Conservation (phyloP, 2,888 invertebrate genomes). For the Apotomis betuletana region DNA sequence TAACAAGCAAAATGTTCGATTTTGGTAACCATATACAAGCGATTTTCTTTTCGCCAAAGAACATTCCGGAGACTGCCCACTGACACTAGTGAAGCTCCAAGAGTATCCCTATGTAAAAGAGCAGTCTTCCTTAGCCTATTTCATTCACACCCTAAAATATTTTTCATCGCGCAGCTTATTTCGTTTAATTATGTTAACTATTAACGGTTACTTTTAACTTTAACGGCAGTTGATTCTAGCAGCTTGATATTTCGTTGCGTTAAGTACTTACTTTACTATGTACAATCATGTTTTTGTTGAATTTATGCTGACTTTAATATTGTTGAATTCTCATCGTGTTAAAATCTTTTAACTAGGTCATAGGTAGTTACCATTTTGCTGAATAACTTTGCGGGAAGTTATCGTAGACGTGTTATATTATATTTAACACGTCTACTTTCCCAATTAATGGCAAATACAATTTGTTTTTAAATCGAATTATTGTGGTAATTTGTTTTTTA, state of each 20-base stretch:
- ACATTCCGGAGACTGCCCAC: too few species aligned
- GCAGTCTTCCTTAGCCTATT: background rate
- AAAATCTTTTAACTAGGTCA: conserved; percentile 52
- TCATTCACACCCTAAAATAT: background rate
- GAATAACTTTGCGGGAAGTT: background rate
- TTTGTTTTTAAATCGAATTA: background rate
- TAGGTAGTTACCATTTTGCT: conserved; percentile 21
- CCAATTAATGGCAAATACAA: too few species aligned
- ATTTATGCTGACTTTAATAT: conserved; percentile 68
- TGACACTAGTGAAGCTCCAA: too few species aligned
- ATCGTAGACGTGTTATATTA: too few species aligned
- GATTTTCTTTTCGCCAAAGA: too few species aligned
- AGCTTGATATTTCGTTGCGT: conserved; percentile 49
- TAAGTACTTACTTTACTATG: conserved; percentile 45
- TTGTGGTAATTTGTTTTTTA: too few species aligned
- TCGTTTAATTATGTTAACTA: background rate
- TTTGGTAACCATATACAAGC: too few species aligned
- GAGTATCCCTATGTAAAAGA: too few species aligned
- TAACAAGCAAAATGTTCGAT: too few species aligned
- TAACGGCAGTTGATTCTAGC: conserved; percentile 48
- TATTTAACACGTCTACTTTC: too few species aligned
- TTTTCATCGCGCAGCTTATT: background rate
- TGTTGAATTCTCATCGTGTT: conserved; percentile 69
- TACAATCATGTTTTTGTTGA: conserved; percentile 58
- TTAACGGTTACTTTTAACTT: conserved; percentile 34